Base-by-base conservation (phyloP, 23 tunicate species). In the Clavelina lepadiformis region DNA sequence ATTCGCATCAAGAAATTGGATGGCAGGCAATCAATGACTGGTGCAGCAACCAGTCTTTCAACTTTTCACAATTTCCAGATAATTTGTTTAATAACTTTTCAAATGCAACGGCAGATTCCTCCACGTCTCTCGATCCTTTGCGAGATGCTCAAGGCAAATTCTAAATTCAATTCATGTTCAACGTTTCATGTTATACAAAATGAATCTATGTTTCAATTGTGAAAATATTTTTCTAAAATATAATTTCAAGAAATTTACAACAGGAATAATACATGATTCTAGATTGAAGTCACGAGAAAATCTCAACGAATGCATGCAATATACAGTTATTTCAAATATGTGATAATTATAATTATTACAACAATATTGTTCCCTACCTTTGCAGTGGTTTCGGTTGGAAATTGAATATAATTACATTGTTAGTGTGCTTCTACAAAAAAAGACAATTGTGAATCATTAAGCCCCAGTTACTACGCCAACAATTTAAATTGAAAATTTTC, bases 71-170 rank as follows among this genome's bases (percentile, higher is more conserved):
- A 5, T 58, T 38, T 6, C 35, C 65, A 26, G 24, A 29, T 6
- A 58, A 8, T 28, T 28, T 25, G 6, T 5, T 58, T 6, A 58
- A 19, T 19, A 5, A 20, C 24, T 28, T 7, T 58, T 4, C 15
- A 28, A 38, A 23, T 13, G 32, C 30, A 58, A 15, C 35, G 65
- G 65, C n/a, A 58, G 65, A 28, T 4, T n/a, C 6, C 7, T 23
- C 65, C 65, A 58, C 8, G 35, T 58, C 32, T 28, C 32, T 19
- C 35, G 65, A 26, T 58, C 38, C 5, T 8, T 36, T 19, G 35
- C 34, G 6, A 58, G 65, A 25, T 29, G 3, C 22, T 58, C 65
- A 36, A 58, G 35, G 65, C 65, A 58, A 28, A 58, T 58, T 28
- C 65, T 58, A 38, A 13, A 58, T 29, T 27, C 15, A 19, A 26